Evolutionary conservation across 2,113 vertebrate genomes (phyloP), one percentile per base, ranked within the genome.

Genomic region (Prolemur simus): DNA sequence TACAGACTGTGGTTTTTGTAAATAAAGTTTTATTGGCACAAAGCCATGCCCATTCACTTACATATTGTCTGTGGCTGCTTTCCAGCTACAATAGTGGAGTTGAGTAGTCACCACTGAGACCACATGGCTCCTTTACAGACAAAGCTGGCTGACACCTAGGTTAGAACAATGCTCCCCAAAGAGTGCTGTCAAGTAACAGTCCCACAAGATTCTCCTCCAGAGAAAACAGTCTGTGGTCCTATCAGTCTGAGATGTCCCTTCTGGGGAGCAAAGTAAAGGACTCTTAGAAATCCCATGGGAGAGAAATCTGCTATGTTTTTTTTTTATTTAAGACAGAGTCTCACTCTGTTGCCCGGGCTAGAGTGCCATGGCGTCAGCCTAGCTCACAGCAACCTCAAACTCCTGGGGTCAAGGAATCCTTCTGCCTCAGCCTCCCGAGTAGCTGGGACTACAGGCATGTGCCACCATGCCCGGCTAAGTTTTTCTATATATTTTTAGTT

Each of bases 1-100:
- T n/a, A 6, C 8, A 60, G 86, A 58, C 21, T 45, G 23, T 45
- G 74, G 32, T 49, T 83, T 69, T 77, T 83, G 37, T 63, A 90
- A 86, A 64, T 39, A n/a, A 90, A 83, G 78, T 80, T 84, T 89
- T 96, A 69, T 42, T 74, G 80, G 63, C 6, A 37, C n/a, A 89
- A 1, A 63, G 34, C 11, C 68, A 95, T 0, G 4, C 2, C 27
- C 23, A 29, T 32, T 84, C 45, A 92, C 45, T 94, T 64, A 39
- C 49, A 56, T 39, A 39, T 45, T 3, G 9, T 25, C 34, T 8
- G 18, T 21, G 84, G 84, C 85, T 88, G 76, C 4, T 56, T 66
- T 87, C 14, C 1, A 81, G 47, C 56, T 42, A 39, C 49, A 83
- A 82, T 25, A 60, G 49, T 60, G 60, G 78, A 74, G 49, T 10